Conservation (phyloP, 2,888 invertebrate species). For the Microdon myrmicae region DNA sequence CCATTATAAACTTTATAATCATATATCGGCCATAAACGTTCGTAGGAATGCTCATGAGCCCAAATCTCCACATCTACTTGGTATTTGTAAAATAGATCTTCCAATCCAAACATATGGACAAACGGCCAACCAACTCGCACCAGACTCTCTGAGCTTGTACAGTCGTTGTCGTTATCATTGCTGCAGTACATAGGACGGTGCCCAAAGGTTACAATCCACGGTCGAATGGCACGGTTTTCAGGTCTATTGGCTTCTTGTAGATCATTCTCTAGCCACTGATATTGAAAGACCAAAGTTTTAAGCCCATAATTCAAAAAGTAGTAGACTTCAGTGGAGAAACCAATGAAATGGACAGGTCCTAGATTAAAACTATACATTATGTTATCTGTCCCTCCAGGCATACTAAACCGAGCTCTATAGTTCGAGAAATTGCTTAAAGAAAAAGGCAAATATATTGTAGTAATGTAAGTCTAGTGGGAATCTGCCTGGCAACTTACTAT, state of each 20-base stretch:
- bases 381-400: slow-evolving; percentile 82
- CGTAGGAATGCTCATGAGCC: slow-evolving; percentile 99
- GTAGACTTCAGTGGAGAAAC: slow-evolving; percentile 93
- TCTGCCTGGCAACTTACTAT: slow-evolving; percentile 74
- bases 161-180: slow-evolving; percentile 85
- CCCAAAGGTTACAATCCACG: slow-evolving; percentile 87
- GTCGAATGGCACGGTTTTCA: slow-evolving; percentile 77
- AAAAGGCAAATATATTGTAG: background rate
- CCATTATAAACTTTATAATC: slow-evolving; percentile 80
- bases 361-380: slow-evolving; percentile 89
- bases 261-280: slow-evolving; percentile 86
- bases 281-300: slow-evolving; percentile 83
- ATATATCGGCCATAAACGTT: slow-evolving; percentile 94
- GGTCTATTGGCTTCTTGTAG: slow-evolving; percentile 78
- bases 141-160: slow-evolving; percentile 72
- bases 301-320: slow-evolving; percentile 91
- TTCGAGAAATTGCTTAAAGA: slow-evolving; percentile 89
- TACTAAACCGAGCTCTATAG: slow-evolving; percentile 89
- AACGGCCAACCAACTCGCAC: slow-evolving; percentile 77
- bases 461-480: background rate
- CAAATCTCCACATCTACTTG: slow-evolving; percentile 94
- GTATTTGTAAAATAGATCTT: slow-evolving; percentile 84
- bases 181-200: slow-evolving; percentile 95
- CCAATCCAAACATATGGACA: slow-evolving; percentile 77
- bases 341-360: slow-evolving; percentile 90